Evolutionary conservation across 2,888 invertebrate species (phyloP).

Genomic region (Thecocarcelia acutangulata): DNA sequence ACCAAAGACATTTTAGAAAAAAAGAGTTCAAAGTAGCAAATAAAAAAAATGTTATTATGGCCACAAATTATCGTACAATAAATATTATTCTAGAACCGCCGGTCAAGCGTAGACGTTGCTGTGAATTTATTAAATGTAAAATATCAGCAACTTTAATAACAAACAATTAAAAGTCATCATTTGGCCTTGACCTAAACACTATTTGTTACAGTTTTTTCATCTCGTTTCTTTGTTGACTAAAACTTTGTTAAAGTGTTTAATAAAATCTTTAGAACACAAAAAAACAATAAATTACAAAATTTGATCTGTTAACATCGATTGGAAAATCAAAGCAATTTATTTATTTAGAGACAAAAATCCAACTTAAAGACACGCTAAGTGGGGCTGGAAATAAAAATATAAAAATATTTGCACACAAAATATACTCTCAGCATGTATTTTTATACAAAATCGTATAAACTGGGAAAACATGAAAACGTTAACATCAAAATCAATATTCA

Average conservation of each 20-base stretch:
- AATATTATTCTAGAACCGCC: slow-evolving; percentile 26
- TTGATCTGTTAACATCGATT: too few relatives aligned
- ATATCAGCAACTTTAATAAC: slow-evolving; percentile 49
- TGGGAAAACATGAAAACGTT: too few relatives aligned
- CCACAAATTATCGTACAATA: slow-evolving; percentile 33
- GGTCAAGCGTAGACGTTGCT: slow-evolving; percentile 26
- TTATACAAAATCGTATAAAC: too few relatives aligned
- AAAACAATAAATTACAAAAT: too few relatives aligned
- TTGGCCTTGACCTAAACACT: slow-evolving; percentile 37
- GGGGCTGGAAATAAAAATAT: too few relatives aligned
- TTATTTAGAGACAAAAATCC: background rate
- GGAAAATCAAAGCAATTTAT: background rate
- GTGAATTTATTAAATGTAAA: slow-evolving; percentile 11
- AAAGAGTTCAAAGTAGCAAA: background rate
- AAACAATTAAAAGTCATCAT: slow-evolving; percentile 53
- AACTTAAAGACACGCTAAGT: background rate
- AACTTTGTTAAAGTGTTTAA: too few relatives aligned
- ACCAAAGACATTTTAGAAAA: slow-evolving; percentile 29
- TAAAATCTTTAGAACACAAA: too few relatives aligned
- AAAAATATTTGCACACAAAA: too few relatives aligned
- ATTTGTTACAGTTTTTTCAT: background rate
- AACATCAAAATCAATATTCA: too few relatives aligned
- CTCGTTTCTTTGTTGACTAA: background rate
- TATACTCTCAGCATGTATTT: too few relatives aligned
- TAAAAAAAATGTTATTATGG: slow-evolving; percentile 4